Base-by-base conservation (phyloP, 1,140 invertebrate species). In the Bombus vancouverensis region DNA sequence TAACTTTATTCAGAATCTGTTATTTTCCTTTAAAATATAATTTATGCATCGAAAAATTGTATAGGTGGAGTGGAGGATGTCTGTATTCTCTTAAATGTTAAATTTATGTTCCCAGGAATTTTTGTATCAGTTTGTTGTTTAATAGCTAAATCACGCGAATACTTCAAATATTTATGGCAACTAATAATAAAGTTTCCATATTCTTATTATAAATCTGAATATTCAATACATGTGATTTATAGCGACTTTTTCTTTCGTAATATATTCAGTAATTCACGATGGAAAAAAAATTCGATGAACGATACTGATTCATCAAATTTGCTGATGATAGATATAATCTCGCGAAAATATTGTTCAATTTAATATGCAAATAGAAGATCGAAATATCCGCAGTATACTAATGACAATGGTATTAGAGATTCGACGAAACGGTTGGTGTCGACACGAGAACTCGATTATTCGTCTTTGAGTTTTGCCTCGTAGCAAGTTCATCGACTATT, bases 401-500 rank as follows among this genome's bases (percentile, higher is more conserved):
- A 44, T 32, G n/a, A 59, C 34, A 39, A 76, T 59, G 34, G 53
- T 39, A 39, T 76, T 76, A 59, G 34, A 59, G 34, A 32, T 18
- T 39, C 22, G 25, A 39, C 25, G 34, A 28, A 59, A 62, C 28
- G 18, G 53, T 62, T n/a, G 25, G 34, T 18, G 53, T 39, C 53
- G 13, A 34, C 22, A 9, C 71, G 39, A 44, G 71, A 73, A 73
- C 28, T 73, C 71, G 28, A 74, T 74, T 53, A 53, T 74, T 74
- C 44, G 73, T 74, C 57, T 62, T 62, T 4, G 75, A 62, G 15
- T 12, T n/a, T 34, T 9, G 42, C 9, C 4, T 68, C 6, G 44
- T 25, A 32, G 75, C 25, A 22, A 77, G 28, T 77, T 65, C 42
- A 77, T 77, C 75, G 75, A 62, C 39, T 77, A 77, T 77, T 25